These are phyloP conservation scores for Drosophila hamatofila DNA, from an alignment of 2,888 invertebrate species.

Conservation along the genomic window DNA sequence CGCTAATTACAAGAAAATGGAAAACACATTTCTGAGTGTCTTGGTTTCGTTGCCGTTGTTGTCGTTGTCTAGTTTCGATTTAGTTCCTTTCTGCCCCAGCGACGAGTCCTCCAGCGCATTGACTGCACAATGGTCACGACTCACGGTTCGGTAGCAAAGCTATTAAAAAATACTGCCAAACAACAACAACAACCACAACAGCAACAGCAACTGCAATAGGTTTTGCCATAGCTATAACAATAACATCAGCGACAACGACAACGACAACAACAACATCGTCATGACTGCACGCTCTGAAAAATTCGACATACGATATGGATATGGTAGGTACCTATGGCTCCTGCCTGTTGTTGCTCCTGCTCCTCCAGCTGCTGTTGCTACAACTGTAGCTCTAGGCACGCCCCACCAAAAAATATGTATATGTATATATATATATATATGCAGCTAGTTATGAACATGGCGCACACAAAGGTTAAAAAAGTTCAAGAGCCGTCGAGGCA, in stretches of 20 bases:
- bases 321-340: slow-evolving; percentile 34
- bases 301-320: slow-evolving; percentile 76
- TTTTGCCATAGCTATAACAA: slow-evolving; percentile 40
- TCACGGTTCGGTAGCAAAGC: slow-evolving; percentile 72
- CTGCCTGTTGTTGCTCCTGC: slow-evolving; percentile 8
- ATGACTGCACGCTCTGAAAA: slow-evolving; percentile 76
- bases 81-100: slow-evolving; percentile 27
- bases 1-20: slow-evolving; percentile 74
- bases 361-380: slow-evolving; percentile 21
- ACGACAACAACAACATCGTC: slow-evolving; percentile 46
- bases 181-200: slow-evolving; percentile 14
- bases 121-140: slow-evolving; percentile 71
- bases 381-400: slow-evolving; percentile 42
- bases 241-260: slow-evolving; percentile 48
- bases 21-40: slow-evolving; percentile 58
- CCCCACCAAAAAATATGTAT: slow-evolving; percentile 33
- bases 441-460: slow-evolving; percentile 71
- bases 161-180: slow-evolving; percentile 68
- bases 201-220: slow-evolving; percentile 2
- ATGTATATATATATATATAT: slow-evolving; percentile 6
- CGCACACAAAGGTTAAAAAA: slow-evolving; percentile 75
- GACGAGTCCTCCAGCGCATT: slow-evolving; percentile 29
- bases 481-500: slow-evolving; percentile 73
- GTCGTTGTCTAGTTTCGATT: slow-evolving; percentile 49
- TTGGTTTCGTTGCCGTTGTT: slow-evolving; percentile 36